These are phyloP conservation scores for Anneissia japonica DNA, from an alignment of 35 echinoderm and acorn worm genomes.

Conservation along the genomic window DNA sequence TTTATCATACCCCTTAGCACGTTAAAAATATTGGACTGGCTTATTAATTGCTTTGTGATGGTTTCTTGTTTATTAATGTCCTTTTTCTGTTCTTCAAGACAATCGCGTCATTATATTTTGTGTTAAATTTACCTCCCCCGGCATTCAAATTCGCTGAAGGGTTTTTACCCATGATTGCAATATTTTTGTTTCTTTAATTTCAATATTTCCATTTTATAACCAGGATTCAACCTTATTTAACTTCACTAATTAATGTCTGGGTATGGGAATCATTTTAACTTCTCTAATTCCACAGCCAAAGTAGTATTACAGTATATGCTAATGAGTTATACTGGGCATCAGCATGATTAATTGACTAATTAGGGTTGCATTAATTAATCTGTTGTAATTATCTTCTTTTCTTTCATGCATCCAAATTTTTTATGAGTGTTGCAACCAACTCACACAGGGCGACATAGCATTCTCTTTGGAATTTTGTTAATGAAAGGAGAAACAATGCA, in stretches of 20 bases:
- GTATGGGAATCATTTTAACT: neutral
- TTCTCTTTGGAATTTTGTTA: neutral
- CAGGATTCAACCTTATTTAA: no score
- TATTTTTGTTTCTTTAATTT: no score
- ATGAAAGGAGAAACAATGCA: neutral
- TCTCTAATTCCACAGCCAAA: neutral
- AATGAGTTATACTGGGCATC: neutral
- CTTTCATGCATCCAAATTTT: neutral
- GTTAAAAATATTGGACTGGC: neutral
- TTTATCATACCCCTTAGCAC: neutral
- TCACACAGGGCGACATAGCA: neutral
- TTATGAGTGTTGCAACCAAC: neutral
- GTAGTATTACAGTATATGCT: neutral
- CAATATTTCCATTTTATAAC: no score
- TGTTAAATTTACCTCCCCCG: no score
- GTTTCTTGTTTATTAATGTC: neutral
- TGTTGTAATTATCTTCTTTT: neutral
- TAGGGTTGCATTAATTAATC: neutral
- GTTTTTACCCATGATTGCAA: no score
- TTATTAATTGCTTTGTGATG: neutral
- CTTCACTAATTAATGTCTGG: no score
- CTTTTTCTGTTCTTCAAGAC: neutral
- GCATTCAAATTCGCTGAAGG: no score
- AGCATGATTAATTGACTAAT: neutral
- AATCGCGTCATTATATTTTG: neutral